Conservation (phyloP, 2,888 invertebrate species). For the Sphaerophoria taeniata region DNA sequence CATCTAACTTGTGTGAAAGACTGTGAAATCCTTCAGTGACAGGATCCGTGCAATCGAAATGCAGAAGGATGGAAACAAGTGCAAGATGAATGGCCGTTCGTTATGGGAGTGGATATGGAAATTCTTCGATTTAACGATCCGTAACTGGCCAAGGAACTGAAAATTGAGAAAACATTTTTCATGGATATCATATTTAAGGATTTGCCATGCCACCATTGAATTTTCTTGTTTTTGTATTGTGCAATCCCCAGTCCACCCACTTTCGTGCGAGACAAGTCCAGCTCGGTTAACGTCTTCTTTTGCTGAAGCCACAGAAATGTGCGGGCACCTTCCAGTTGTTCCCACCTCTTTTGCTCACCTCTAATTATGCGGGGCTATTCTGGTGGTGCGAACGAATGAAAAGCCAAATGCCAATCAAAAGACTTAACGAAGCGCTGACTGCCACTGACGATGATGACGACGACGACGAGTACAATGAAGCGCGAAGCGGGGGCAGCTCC, state of each 20-base stretch:
- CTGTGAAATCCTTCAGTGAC: conserved; percentile 71
- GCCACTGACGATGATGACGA: conserved; percentile 52
- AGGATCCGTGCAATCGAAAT: conserved; percentile 60
- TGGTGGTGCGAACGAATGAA: conserved; percentile 25
- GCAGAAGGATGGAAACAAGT: conserved; percentile 60
- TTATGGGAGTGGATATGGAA: conserved; percentile 68
- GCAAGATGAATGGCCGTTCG: conserved; percentile 71
- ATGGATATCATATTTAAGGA: conserved; percentile 67
- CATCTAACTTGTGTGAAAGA: conserved; percentile 42
- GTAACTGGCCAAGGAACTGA: conserved; percentile 52
- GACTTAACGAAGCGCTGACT: conserved; percentile 65
- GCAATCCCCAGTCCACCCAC: conserved; percentile 59
- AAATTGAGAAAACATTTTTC: conserved; percentile 50
- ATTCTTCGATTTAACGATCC: conserved; percentile 60
- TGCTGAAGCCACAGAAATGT: not conserved
- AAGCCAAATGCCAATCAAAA: conserved; percentile 68
- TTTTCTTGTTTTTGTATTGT: not conserved
- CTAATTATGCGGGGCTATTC: conserved; percentile 56
- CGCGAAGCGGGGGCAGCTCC: conserved; percentile 34
- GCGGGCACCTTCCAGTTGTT: conserved; percentile 55
- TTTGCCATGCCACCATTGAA: not conserved
- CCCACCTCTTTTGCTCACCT: conserved; percentile 66
- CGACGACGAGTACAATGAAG: conserved; percentile 4
- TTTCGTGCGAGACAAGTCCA: conserved; percentile 15
- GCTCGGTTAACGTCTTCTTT: conserved; percentile 65